These are phyloP conservation scores for Leptopilina syphax DNA, from an alignment of 2,888 invertebrate species.

Conservation along the genomic window DNA sequence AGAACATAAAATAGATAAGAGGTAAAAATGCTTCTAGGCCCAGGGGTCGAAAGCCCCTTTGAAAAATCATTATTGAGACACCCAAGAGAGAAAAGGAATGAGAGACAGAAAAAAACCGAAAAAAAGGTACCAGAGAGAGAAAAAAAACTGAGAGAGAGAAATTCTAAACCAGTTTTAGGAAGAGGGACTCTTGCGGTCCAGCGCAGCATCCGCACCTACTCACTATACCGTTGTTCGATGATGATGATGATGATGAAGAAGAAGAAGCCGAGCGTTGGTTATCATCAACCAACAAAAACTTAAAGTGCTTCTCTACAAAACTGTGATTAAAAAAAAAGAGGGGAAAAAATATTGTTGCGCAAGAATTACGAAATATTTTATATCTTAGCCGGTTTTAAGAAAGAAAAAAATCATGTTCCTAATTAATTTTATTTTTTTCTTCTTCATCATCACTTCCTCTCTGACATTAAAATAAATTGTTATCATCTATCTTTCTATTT, in stretches of 20 bases:
- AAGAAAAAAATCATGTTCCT: no score
- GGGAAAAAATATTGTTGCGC: constrained; percentile 7
- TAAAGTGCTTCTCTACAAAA: constrained; percentile 50
- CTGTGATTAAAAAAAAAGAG: constrained; percentile 21
- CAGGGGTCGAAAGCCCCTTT: constrained; percentile 24
- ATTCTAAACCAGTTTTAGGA: constrained; percentile 75
- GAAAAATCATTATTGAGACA: constrained; percentile 4
- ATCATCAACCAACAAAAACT: constrained; percentile 52
- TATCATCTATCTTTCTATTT: no score
- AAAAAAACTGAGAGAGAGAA: constrained; percentile 27
- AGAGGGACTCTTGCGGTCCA: constrained; percentile 56
- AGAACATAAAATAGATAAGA: background rate
- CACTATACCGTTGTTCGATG: constrained; percentile 72
- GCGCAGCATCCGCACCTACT: constrained; percentile 66
- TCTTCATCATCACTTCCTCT: no score
- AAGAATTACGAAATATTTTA: constrained; percentile 24
- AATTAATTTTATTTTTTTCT: no score
- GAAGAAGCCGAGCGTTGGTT: constrained; percentile 46
- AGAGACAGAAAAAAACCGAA: background rate
- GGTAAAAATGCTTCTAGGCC: constrained; percentile 1
- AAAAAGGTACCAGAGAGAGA: background rate
- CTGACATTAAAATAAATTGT: no score
- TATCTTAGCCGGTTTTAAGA: no score
- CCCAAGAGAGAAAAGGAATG: background rate
- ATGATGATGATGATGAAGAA: no score